Evolutionary conservation across 2,888 invertebrate genomes (phyloP).

Genomic region (Eristalis tenax): DNA sequence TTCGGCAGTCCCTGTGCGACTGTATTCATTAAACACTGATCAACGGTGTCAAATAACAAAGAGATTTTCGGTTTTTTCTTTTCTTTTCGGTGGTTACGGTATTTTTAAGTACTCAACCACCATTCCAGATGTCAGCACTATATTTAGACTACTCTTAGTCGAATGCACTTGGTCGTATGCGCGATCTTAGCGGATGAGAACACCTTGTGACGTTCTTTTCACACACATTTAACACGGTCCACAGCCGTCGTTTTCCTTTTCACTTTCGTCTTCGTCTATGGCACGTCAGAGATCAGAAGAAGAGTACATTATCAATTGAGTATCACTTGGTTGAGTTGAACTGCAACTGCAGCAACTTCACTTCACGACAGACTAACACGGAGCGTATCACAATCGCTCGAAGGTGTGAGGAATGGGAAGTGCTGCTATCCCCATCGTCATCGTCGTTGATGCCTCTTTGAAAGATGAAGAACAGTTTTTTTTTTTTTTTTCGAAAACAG

Average conservation of each 20-base stretch:
- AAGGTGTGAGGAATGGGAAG: constrained; percentile 39
- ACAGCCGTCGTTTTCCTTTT: constrained; percentile 45
- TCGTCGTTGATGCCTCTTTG: constrained; percentile 1
- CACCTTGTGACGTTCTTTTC: not conserved
- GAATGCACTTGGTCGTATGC: constrained; percentile 65
- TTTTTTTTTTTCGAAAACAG: constrained; percentile 35
- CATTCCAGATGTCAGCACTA: constrained; percentile 69
- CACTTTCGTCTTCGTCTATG: constrained; percentile 1
- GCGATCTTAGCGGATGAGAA: constrained; percentile 42
- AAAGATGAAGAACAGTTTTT: not conserved
- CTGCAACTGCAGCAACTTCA: constrained; percentile 37
- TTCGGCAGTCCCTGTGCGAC: not conserved
- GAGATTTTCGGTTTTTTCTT: constrained; percentile 3
- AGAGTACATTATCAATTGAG: constrained; percentile 22
- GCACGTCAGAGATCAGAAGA: constrained; percentile 18
- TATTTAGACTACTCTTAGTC: constrained; percentile 46
- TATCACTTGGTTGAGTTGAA: constrained; percentile 11
- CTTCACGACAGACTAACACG: not conserved
- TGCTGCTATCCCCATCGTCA: constrained; percentile 29
- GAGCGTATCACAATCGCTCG: not conserved
- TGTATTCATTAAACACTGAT: constrained; percentile 1
- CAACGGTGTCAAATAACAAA: constrained; percentile 65
- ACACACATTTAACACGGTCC: not conserved
- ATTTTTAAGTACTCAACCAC: constrained; percentile 56
- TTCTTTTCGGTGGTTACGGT: not conserved